Evolutionary conservation across 2,113 vertebrate species (phyloP), one percentile per base, ranked within the genome.

Genomic region (Caranx melampygus): DNA sequence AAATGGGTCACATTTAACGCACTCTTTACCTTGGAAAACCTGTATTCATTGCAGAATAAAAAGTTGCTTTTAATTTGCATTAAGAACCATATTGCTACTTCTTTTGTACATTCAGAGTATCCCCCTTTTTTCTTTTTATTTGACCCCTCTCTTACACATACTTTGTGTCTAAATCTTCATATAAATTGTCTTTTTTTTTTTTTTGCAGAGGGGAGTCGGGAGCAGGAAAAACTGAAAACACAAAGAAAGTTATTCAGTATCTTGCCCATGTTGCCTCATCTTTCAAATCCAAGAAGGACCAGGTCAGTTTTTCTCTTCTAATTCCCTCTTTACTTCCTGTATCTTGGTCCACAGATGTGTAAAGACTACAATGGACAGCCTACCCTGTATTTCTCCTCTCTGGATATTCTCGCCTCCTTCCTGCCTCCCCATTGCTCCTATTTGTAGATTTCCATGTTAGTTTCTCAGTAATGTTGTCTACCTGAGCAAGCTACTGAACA

Each of bases 221-320:
- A 78, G 94, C 94, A 8, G 94, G 94, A 52, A 95, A 95, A 90
- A 95, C 94, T 0, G 94, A 95, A 74, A 95, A 95, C 63, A 95
- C 94, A 13, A 95, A 95, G 91, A 95, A 95, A 79, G 94, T 95
- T 7, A 95, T 95, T 72, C 94, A 95, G 86, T 95, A 95, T 83
- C 88, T 95, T 26, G 94, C 94, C 1, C 87, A 88, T 21, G 91
- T 95, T 9, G 94, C 94, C 10, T 95, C 93, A 1, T 94, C 94
- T 31, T 90, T 87, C 65, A 95, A 95, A 69, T 93, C 90, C 13
- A 95, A 95, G 76, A 95, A 94, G 70, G 94, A 95, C 18, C 92
- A 91, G 88, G 94, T 94, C 20, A 78, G 90, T 42, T 69, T 49
- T 31, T 3, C 1, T 5, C 13, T 18, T 21, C 21, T 52, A 0